A percentile compares a stretch with the other conserved stretches of the same genome.
These are phyloP conservation scores for Hyperoplus immaculatus DNA, from an alignment of 2,797 vertebrate genomes.

Conservation along the genomic window DNA sequence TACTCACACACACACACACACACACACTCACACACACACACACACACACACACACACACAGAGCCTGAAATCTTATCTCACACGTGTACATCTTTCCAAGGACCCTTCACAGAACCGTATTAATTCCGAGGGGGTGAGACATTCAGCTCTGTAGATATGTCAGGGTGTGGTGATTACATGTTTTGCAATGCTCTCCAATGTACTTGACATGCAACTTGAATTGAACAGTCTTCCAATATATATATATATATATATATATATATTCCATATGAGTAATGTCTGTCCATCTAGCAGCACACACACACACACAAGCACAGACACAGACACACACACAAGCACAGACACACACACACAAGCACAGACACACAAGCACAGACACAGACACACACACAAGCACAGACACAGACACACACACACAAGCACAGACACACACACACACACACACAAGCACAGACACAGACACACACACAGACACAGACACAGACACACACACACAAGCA, in stretches of 20 bases:
- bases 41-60: not conserved
- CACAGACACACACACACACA: too few relatives aligned
- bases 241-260: conserved; percentile 42
- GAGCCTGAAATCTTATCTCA: not conserved
- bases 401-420: not conserved
- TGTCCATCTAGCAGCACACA: conserved; percentile 34
- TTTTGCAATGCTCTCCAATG: not conserved
- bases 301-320: too few relatives aligned
- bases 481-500: too few relatives aligned
- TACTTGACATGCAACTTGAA: conserved; percentile 34
- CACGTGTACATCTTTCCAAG: conserved; percentile 2
- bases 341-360: too few relatives aligned
- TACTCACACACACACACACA: not conserved
- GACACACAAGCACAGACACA: too few relatives aligned
- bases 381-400: too few relatives aligned
- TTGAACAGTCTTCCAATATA: conserved; percentile 51
- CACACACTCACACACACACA: not conserved
- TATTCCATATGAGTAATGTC: conserved; percentile 28
- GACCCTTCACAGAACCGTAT: conserved; percentile 4
- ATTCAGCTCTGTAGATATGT: conserved; percentile 20
- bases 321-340: too few relatives aligned
- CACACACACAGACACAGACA: too few relatives aligned
- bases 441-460: too few relatives aligned
- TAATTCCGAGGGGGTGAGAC: conserved; percentile 12
- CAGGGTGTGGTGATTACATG: conserved; percentile 47